These are phyloP conservation scores for Eretmochelys imbricata DNA, from an alignment of 2,113 vertebrate species.

Conservation along the genomic window DNA sequence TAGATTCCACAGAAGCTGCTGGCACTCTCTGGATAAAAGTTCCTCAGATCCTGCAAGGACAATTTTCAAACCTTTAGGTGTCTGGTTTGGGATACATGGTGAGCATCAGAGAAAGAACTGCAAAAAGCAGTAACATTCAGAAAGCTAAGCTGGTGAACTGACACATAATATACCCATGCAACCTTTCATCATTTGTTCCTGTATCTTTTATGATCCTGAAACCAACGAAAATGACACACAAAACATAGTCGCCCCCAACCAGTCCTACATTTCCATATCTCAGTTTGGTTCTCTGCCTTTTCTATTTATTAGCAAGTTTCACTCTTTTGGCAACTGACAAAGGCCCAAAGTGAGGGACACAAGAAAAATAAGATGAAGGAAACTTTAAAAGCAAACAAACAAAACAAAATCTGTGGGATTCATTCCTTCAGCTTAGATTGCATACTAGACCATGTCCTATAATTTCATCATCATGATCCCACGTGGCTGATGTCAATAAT, in stretches of 20 bases:
- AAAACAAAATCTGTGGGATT: background rate
- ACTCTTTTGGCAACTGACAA: background rate
- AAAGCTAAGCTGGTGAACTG: background rate
- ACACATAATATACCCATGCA: background rate
- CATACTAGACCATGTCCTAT: background rate
- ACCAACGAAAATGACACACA: background rate
- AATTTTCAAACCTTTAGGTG: background rate
- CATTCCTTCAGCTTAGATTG: background rate
- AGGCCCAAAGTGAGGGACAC: background rate
- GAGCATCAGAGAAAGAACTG: background rate
- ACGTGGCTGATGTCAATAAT: background rate
- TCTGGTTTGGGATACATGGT: background rate
- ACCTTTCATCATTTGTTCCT: background rate
- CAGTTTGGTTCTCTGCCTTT: slow-evolving; percentile 2
- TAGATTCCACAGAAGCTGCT: background rate
- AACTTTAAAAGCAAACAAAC: background rate
- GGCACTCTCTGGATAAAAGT: background rate
- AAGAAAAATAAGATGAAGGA: background rate
- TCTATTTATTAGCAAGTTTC: background rate
- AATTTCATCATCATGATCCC: background rate
- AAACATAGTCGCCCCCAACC: background rate
- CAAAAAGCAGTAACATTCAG: background rate
- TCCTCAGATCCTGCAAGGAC: background rate
- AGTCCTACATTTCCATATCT: background rate
- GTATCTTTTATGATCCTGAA: background rate